These are phyloP conservation scores for Troides oblongomaculatus DNA, from an alignment of 2,888 invertebrate genomes.

Conservation along the genomic window DNA sequence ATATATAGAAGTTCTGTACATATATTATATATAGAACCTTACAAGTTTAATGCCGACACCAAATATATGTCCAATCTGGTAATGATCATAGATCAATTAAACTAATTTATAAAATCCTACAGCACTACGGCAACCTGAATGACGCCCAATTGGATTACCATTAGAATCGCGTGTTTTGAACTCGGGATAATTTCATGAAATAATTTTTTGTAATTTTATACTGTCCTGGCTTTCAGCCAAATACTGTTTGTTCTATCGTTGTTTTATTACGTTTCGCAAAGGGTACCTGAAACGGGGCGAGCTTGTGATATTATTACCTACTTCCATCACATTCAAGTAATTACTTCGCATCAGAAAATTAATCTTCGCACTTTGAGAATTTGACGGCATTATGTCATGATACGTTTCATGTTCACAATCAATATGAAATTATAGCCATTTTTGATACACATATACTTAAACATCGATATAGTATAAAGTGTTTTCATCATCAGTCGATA, in stretches of 20 bases:
- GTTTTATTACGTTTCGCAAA: not conserved
- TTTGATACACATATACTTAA: no score
- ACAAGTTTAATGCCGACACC: no score
- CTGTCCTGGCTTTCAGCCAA: slow-evolving; percentile 12
- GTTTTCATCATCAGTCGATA: no score
- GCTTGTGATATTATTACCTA: not conserved
- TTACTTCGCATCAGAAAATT: not conserved
- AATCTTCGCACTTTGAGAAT: not conserved
- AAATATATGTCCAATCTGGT: no score
- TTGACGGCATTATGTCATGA: not conserved
- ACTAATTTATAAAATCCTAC: not conserved
- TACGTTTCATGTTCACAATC: no score
- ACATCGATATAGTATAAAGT: no score
- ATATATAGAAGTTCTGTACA: no score
- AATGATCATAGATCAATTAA: not conserved
- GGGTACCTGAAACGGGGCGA: not conserved
- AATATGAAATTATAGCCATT: no score
- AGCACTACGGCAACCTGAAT: not conserved
- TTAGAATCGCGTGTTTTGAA: slow-evolving; percentile 9
- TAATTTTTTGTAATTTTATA: slow-evolving; percentile 15
- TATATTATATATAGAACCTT: no score
- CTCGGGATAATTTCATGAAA: slow-evolving; percentile 9
- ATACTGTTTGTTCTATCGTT: slow-evolving; percentile 6
- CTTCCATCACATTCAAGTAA: not conserved
- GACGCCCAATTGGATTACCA: not conserved